Base-by-base conservation (phyloP, 2,888 invertebrate genomes). In the Pristionchus fissidentatus region DNA sequence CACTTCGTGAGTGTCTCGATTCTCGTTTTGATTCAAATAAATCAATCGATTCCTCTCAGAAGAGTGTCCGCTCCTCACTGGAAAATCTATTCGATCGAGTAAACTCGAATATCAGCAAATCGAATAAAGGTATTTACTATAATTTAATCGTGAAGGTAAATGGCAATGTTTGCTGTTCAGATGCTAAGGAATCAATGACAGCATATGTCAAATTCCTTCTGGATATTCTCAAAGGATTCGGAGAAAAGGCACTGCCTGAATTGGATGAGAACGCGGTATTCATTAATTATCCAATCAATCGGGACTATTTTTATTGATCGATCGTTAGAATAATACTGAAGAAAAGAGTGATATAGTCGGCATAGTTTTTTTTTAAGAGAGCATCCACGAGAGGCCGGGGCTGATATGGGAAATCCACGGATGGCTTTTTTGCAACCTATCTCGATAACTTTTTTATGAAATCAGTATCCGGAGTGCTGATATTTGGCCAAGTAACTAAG, bases 41-140 rank as follows among this genome's bases (percentile, higher is more conserved):
- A 13, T n/a, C 19, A 38, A 10, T n/a, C 15, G 10, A 22, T n/a
- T n/a, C 32, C 35, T 62, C 35, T 2, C 10, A 66, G 66, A 66
- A 66, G 38, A 66, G 66, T 41, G 66, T 66, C 22, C 35, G 38
- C 15, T 38, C 66, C 35, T 66, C 38, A 8, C 22, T 66, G 19
- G 66, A 66, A 22, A 38, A n/a, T 66, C 19, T 66, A 22, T 66
- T 66, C 38, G 66, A 66, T 66, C 66, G 66, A 66, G 38, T 66
- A 19, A 66, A 41, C 38, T 0, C 0, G 8, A 7, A 4, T 38
- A 66, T 66, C 38, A 38, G 38, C 38, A 66, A 66, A n/a, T 38
- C 66, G 5, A 41, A 22, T 38, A 35, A 38, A 66, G 66, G 66
- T 66, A 35, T 8, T 1, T 66, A 19, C n/a, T n/a, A 35, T 7